Conservation (phyloP, 2,113 vertebrate species). For the Rhodinocichla rosea region DNA sequence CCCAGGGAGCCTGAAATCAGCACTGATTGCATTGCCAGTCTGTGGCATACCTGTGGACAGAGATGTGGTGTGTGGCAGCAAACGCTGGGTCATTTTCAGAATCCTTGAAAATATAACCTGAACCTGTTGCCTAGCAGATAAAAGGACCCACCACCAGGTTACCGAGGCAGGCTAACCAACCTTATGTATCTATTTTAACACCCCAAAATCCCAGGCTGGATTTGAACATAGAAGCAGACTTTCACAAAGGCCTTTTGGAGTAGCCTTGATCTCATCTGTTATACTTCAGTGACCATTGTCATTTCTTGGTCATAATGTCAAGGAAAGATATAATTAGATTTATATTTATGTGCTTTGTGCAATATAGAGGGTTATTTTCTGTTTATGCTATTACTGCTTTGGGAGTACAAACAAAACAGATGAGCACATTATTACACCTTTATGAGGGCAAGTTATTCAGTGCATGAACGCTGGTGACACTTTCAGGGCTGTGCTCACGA, state of each 20-base stretch:
- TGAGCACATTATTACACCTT: constrained; percentile 52
- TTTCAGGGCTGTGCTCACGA: constrained; percentile 41
- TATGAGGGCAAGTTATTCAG: constrained; percentile 50
- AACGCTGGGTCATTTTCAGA: not conserved
- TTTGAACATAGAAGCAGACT: not conserved
- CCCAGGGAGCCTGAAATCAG: not conserved
- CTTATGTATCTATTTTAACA: not conserved
- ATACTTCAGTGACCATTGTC: constrained; percentile 27
- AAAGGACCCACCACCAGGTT: not conserved
- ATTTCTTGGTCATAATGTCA: constrained; percentile 57
- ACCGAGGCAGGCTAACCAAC: not conserved
- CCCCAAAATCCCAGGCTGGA: not conserved
- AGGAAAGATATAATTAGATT: constrained; percentile 66
- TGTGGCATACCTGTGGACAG: not conserved
- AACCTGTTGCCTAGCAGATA: not conserved
- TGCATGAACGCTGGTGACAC: constrained; percentile 22
- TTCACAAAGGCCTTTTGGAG: not conserved
- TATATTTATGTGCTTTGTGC: constrained; percentile 61
- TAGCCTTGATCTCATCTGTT: not conserved
- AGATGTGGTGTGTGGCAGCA: not conserved
- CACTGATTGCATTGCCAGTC: not conserved
- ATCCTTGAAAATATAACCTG: not conserved
- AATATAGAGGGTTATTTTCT: constrained; percentile 38
- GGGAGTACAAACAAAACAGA: constrained; percentile 49
- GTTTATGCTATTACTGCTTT: constrained; percentile 65